Evolutionary conservation across 2,797 vertebrate species (phyloP).

Genomic region (Oophaga sylvatica): DNA sequence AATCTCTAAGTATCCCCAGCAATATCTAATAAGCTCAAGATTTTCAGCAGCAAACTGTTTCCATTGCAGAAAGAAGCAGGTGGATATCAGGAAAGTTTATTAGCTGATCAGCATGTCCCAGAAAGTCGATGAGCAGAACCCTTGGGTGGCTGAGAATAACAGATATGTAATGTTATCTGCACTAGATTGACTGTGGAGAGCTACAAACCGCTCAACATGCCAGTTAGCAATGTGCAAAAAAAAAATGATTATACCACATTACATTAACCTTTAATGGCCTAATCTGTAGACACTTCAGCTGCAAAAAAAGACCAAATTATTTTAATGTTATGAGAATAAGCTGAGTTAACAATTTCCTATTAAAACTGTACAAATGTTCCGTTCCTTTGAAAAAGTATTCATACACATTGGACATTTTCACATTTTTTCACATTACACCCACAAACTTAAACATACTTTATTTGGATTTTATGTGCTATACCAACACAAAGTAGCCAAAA

Average conservation of each 20-base stretch:
- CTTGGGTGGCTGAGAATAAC: constrained; percentile 59
- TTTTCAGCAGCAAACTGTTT: constrained; percentile 53
- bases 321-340: neutral
- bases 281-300: neutral
- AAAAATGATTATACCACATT: constrained; percentile 1
- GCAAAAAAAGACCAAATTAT: neutral
- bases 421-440: no score
- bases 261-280: constrained; percentile 9
- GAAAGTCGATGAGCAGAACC: constrained; percentile 58
- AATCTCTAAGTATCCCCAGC: constrained; percentile 52
- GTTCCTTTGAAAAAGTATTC: no score
- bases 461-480: no score
- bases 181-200: constrained; percentile 53
- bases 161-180: constrained; percentile 60
- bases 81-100: constrained; percentile 60
- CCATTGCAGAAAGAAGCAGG: constrained; percentile 54
- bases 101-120: constrained; percentile 59
- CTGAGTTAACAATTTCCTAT: neutral
- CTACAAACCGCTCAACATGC: constrained; percentile 40
- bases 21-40: constrained; percentile 53
- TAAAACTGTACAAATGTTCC: neutral
- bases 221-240: constrained; percentile 28
- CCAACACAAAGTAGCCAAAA: no score
- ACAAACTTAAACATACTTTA: no score
- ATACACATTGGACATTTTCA: no score